Conservation (phyloP, 2,113 vertebrate genomes). For the Dipodomys stephensi region DNA sequence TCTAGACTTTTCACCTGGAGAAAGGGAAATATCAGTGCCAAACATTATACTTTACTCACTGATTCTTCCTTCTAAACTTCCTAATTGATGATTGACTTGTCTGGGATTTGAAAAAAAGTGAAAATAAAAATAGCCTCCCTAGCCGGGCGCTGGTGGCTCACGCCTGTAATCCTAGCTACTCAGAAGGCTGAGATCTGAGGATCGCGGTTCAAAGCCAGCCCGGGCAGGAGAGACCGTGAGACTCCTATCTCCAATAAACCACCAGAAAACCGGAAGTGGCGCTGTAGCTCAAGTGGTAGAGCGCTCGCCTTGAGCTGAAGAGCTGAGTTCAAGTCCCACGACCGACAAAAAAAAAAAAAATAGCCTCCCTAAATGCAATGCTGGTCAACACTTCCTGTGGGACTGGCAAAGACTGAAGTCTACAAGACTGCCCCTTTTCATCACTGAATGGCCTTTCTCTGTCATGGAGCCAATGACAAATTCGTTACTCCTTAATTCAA, state of each 20-base stretch:
- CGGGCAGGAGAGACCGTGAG: too few species aligned
- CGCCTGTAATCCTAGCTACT: too few species aligned
- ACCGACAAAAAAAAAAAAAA: background rate
- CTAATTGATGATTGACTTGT: background rate
- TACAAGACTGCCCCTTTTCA: constrained; percentile 10
- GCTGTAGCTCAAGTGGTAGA: too few species aligned
- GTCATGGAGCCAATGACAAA: constrained; percentile 45
- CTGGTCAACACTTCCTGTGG: background rate
- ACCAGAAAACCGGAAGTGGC: too few species aligned
- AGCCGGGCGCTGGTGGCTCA: too few species aligned
- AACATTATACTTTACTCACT: background rate
- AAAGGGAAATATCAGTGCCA: background rate
- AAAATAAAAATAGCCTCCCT: background rate
- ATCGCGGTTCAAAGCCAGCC: too few species aligned
- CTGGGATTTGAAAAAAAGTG: background rate
- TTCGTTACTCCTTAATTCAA: constrained; percentile 26
- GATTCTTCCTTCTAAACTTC: background rate
- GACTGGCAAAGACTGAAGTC: background rate
- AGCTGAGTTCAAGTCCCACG: too few species aligned
- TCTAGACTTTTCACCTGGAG: too few species aligned
- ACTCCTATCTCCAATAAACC: too few species aligned
- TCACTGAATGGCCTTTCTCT: background rate
- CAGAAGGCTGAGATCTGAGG: too few species aligned
- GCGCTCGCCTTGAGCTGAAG: too few species aligned
- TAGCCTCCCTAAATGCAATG: background rate